Conservation (phyloP, 1,140 invertebrate genomes). For the Brachionus manjavacas region DNA sequence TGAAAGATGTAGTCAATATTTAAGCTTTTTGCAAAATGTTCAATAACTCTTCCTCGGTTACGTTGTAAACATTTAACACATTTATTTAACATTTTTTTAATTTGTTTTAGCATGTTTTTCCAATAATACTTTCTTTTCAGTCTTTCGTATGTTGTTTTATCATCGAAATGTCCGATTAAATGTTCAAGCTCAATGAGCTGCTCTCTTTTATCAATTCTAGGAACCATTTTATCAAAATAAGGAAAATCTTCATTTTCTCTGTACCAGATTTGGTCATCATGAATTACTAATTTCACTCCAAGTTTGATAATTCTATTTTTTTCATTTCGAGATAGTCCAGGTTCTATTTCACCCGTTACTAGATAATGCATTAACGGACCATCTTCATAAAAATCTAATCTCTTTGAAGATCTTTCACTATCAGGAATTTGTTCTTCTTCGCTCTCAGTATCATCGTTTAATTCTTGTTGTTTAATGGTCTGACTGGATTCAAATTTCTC, state of each 20-base stretch:
- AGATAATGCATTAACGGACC: too few relatives aligned
- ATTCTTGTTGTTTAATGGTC: too few relatives aligned
- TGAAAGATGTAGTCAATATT: background rate
- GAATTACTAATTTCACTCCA: too few relatives aligned
- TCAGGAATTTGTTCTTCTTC: too few relatives aligned
- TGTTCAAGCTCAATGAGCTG: background rate
- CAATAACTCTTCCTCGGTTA: background rate
- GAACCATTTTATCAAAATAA: background rate
- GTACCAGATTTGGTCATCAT: background rate
- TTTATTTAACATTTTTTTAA: background rate
- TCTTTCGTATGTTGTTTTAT: background rate
- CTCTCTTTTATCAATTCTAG: background rate
- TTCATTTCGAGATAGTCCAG: too few relatives aligned
- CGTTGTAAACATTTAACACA: background rate
- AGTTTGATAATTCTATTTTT: too few relatives aligned
- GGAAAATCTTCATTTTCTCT: background rate
- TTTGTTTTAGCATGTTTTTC: background rate
- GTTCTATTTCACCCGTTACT: too few relatives aligned
- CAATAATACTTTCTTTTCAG: background rate
- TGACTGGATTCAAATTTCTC: too few relatives aligned
- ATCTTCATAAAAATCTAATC: too few relatives aligned
- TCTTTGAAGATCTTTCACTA: too few relatives aligned
- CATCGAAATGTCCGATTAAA: too few relatives aligned
- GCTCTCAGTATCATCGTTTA: too few relatives aligned
- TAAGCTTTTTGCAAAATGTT: background rate